A percentile compares a stretch with the other conserved stretches of the same genome.
phyloP scores from a whole-genome alignment of 2,888 invertebrate genomes.

The Idaea biselata region DNA sequence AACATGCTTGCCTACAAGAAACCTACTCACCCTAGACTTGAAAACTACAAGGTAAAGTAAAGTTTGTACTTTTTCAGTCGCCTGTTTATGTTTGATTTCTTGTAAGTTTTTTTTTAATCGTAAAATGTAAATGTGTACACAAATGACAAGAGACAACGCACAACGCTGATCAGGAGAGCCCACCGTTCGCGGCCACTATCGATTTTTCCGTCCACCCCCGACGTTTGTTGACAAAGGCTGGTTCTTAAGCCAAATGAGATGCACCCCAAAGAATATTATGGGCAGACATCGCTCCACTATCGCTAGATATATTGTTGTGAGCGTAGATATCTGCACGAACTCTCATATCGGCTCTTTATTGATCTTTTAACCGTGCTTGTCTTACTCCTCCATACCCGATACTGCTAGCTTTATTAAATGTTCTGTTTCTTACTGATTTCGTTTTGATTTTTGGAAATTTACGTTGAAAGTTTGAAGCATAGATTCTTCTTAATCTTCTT shows the following conservation, averaged over 20 bases:
- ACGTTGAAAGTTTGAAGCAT: conserved; percentile 4
- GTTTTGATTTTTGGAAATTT: conserved; percentile 15
- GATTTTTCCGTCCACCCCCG: conserved; percentile 76
- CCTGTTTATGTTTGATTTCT: conserved; percentile 12
- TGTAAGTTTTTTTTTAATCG: conserved; percentile 17
- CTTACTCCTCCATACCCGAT: conserved; percentile 24
- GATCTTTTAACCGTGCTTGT: conserved; percentile 60
- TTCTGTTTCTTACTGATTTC: conserved; percentile 33
- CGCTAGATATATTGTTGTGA: conserved; percentile 59
- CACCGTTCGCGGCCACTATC: conserved; percentile 68
- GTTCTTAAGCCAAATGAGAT: conserved; percentile 81
- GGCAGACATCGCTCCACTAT: conserved; percentile 78
- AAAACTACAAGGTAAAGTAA: too few relatives aligned
- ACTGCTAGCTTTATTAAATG: conserved; percentile 43
- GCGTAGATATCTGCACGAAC: conserved; percentile 54
- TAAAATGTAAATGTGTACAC: conserved; percentile 57
- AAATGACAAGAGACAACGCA: conserved; percentile 57
- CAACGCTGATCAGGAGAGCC: conserved; percentile 56
- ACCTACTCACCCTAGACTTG: too few relatives aligned
- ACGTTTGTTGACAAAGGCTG: conserved; percentile 79
- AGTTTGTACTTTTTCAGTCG: not conserved
- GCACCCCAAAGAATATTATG: conserved; percentile 81
- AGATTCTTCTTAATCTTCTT: not conserved
- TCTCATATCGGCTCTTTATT: conserved; percentile 67
- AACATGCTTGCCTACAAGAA: too few relatives aligned